Evolutionary conservation across 1,140 invertebrate genomes (phyloP).

Genomic region (Meloidogyne chitwoodi): DNA sequence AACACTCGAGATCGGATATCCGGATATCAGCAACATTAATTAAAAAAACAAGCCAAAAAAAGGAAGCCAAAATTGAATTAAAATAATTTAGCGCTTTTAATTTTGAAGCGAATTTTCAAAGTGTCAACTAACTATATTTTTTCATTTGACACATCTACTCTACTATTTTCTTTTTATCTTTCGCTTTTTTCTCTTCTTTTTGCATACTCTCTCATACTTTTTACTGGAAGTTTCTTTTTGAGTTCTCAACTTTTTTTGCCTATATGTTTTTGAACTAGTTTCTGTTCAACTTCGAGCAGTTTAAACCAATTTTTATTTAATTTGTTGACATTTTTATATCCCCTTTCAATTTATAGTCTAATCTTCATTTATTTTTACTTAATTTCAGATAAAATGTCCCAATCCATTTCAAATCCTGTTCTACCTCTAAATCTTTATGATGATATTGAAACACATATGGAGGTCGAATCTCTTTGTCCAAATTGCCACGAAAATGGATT

Average conservation of each 20-base stretch:
- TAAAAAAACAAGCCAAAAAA: background rate
- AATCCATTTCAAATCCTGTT: background rate
- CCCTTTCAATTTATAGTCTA: no score
- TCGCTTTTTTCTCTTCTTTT: background rate
- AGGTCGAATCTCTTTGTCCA: slow-evolving; percentile 86
- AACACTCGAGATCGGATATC: background rate
- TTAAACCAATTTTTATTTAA: no score
- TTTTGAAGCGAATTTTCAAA: background rate
- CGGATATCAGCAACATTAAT: no score
- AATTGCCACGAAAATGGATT: slow-evolving; percentile 81
- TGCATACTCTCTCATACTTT: no score
- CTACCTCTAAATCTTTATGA: background rate
- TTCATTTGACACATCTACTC: background rate
- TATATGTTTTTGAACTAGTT: no score
- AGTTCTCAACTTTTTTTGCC: no score
- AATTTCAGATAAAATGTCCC: background rate
- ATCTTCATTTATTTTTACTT: no score
- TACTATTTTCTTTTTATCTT: no score
- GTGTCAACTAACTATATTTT: background rate
- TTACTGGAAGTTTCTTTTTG: no score
- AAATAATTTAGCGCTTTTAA: no score
- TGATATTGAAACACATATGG: slow-evolving; percentile 66
- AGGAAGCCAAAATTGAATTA: background rate
- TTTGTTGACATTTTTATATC: no score
- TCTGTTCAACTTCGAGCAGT: no score